Base-by-base conservation (phyloP, 2,797 vertebrate genomes). In the Euphonia xanthogaster region DNA sequence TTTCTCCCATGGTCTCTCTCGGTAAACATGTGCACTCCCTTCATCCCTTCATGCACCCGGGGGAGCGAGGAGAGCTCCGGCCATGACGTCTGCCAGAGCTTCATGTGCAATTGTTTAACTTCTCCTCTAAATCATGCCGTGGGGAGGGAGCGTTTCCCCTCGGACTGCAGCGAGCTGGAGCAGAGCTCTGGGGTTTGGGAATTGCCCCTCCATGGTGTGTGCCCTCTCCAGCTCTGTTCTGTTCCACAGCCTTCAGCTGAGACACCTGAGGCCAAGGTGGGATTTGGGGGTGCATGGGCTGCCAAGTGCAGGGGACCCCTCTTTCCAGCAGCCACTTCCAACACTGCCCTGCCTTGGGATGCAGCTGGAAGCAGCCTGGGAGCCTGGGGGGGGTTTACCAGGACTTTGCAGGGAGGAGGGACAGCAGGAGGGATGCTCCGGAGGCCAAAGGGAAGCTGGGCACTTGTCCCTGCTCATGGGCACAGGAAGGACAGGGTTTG, bases 1-100 rank as follows among this genome's bases (percentile, higher is more conserved):
- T 83, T 92, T 81, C 86, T 94, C 94, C 86, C 93, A 77, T 67
- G 82, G 55, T 61, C 81, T 91, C 82, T 91, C 93, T 92, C 57
- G 78, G 96, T 90, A 96, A 94, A 94, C 90, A 96, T 94, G 57
- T 50, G 80, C 89, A 93, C 84, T 75, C 91, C 96, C 96, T 93
- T 76, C 94, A 93, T 68, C 94, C 96, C 94, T 67, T 67, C 13
- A 35, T 61, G 17, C 51, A 58, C 83, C n/a, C 76, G 6, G 27
- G 87, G 86, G 79, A 81, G 74, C 9, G 22, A 48, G 79, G 81
- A 89, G 80, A 79, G 81, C 94, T 92, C 91, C 24, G 48, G 82
- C 89, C 31, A n/a, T 77, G 67, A 88, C 42, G 66, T 78, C 82
- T 62, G 23, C 50, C 65, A 7, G 4, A 40, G 71, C 22, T 39